Conservation (phyloP, 2,797 vertebrate genomes). For the Jordanella pulchra region DNA sequence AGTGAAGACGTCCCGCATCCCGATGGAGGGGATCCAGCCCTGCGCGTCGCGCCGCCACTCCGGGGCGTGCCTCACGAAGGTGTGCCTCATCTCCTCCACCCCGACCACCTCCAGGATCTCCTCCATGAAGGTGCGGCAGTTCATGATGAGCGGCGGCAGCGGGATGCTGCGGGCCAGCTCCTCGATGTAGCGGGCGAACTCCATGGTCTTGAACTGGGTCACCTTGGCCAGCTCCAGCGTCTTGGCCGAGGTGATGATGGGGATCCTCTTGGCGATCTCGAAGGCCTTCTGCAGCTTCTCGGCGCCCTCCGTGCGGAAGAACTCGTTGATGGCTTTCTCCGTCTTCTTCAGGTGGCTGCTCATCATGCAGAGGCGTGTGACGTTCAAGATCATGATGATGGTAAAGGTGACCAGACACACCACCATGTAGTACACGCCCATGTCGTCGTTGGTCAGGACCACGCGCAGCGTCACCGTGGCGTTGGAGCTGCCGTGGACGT, state of each 20-base stretch:
- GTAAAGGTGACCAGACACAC: slow-evolving; percentile 97
- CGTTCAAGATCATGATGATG: slow-evolving; percentile 93
- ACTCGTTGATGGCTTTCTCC: slow-evolving; percentile 97
- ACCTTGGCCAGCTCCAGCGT: slow-evolving; percentile 98
- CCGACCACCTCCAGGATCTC: slow-evolving; percentile 98
- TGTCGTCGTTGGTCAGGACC: slow-evolving; percentile 92
- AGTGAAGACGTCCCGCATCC: slow-evolving; percentile 84
- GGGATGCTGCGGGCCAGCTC: slow-evolving; percentile 97
- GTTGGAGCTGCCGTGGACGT: slow-evolving; percentile 85
- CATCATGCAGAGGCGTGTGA: slow-evolving; percentile 99
- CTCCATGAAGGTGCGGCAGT: slow-evolving; percentile 98
- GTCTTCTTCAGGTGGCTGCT: slow-evolving; percentile 99
- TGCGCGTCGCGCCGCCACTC: slow-evolving; percentile 79
- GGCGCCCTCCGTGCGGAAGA: slow-evolving; percentile 97
- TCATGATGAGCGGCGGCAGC: slow-evolving; percentile 97
- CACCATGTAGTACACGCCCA: slow-evolving; percentile 98
- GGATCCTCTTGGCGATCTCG: slow-evolving; percentile 97
- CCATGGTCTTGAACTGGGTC: slow-evolving; percentile 99
- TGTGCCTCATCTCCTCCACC: slow-evolving; percentile 95
- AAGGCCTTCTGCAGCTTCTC: slow-evolving; percentile 99
- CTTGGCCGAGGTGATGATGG: slow-evolving; percentile 98
- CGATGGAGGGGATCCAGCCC: slow-evolving; percentile 55
- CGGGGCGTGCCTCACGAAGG: slow-evolving; percentile 86
- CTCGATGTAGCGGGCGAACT: slow-evolving; percentile 97
- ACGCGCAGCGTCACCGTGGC: slow-evolving; percentile 94